Conservation (phyloP, 2,888 invertebrate species). For the Apotomis betuletana region DNA sequence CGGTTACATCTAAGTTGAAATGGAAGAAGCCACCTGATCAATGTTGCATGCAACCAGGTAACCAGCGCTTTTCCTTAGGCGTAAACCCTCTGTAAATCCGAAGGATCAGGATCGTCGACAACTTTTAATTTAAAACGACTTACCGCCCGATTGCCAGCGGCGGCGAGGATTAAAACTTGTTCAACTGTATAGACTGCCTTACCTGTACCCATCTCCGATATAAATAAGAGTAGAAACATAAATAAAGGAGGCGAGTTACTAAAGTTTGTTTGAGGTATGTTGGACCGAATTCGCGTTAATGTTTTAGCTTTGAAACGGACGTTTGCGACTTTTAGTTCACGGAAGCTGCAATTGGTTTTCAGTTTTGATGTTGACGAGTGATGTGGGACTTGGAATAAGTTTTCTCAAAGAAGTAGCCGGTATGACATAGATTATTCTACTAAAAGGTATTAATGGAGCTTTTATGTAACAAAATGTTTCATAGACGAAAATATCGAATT, state of each 20-base stretch:
- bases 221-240: conserved; percentile 53
- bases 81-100: conserved; percentile 58
- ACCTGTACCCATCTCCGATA: conserved; percentile 38
- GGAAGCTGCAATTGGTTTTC: conserved; percentile 26
- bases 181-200: conserved; percentile 57
- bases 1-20: no score
- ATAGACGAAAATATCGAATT: no score
- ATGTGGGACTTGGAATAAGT: neutral
- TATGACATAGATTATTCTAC: no score
- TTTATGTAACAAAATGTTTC: no score
- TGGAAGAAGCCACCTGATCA: neutral
- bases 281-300: conserved; percentile 26
- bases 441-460: no score
- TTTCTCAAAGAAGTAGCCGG: neutral
- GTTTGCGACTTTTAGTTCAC: conserved; percentile 19
- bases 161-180: conserved; percentile 67
- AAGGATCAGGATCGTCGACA: conserved; percentile 60
- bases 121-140: conserved; percentile 77
- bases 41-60: conserved; percentile 4
- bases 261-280: conserved; percentile 29
- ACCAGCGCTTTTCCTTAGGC: conserved; percentile 47
- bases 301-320: conserved; percentile 16
- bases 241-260: conserved; percentile 49
- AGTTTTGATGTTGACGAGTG: conserved; percentile 24
- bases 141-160: conserved; percentile 69